Base-by-base conservation (phyloP, 2,888 invertebrate species). In the Lithosia quadra region DNA sequence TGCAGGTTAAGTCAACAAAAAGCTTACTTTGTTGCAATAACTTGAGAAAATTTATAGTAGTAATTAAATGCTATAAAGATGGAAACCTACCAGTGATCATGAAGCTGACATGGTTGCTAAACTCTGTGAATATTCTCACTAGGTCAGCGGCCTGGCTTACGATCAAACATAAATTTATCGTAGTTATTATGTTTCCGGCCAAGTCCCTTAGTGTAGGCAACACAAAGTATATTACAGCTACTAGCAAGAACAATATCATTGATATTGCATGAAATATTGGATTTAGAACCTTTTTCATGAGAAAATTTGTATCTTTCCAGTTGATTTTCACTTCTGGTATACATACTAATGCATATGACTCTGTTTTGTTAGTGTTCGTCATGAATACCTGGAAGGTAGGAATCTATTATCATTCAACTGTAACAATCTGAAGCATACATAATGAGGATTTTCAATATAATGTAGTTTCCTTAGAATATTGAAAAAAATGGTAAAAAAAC, bases 161-260 rank as follows among this genome's bases (percentile, higher is more conserved):
- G 83, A 98, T 97, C 77, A 98, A 93, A 84, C 98, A 98, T 58
- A 98, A 86, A 69, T 96, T 96, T 85, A 98, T 97, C 61, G 97
- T 98, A 1, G 98, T 98, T 71, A 98, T 96, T 76, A 98, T 98
- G 87, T 98, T 98, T 3, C 98, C 98, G 49, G 97, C 96, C 63
- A 98, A 95, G 92, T 98, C 98, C 85, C 98, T 93, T 68, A 98
- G 91, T 64, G 98, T 98, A 18, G 98, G 98, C 85, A 98, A 91
- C 55, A 98, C 96, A 90, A 98, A 98, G 86, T 98, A 98, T 73
- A 98, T 96, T 60, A 98, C 96, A 8, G 98, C 97, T 53, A 98
- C 96, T 18, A 96, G 87, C 65, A 98, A 89, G 78, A 97, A 96
- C 75, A 97, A 96, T 60, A 96, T 92, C 81, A 98, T 96, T 18